A percentile compares a stretch with the other conserved stretches of the same genome.
Conservation (phyloP, 2,888 invertebrate species). For the Limnephilus rhombicus region DNA sequence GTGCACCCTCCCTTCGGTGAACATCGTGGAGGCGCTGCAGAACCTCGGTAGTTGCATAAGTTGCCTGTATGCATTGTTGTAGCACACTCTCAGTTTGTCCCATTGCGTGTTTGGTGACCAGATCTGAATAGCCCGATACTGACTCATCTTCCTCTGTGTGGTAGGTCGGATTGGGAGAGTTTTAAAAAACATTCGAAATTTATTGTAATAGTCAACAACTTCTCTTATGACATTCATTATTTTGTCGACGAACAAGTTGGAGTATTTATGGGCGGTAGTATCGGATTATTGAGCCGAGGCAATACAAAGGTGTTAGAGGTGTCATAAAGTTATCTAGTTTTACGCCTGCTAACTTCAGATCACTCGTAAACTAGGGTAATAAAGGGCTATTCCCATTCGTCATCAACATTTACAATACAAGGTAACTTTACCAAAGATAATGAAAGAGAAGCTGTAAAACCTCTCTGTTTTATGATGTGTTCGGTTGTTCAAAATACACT, state of each 20-base stretch:
- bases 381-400: constrained; percentile 26
- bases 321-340: constrained; percentile 23
- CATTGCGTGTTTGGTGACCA: no score
- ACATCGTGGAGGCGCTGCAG: no score
- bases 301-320: constrained; percentile 4
- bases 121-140: no score
- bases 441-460: not conserved
- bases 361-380: constrained; percentile 32
- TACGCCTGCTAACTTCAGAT: constrained; percentile 34
- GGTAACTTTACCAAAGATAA: not conserved
- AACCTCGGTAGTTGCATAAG: no score
- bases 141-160: no score
- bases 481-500: not conserved
- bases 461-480: not conserved
- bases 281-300: not conserved
- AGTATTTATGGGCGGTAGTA: not conserved
- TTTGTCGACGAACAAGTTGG: not conserved
- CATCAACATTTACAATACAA: constrained; percentile 21
- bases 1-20: no score
- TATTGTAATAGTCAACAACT: no score
- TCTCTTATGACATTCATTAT: not conserved
- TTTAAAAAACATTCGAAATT: no score
- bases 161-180: no score
- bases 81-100: no score
- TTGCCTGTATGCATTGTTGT: no score